Evolutionary conservation across 2,797 vertebrate genomes (phyloP).

Genomic region (Alfaro cultratus): DNA sequence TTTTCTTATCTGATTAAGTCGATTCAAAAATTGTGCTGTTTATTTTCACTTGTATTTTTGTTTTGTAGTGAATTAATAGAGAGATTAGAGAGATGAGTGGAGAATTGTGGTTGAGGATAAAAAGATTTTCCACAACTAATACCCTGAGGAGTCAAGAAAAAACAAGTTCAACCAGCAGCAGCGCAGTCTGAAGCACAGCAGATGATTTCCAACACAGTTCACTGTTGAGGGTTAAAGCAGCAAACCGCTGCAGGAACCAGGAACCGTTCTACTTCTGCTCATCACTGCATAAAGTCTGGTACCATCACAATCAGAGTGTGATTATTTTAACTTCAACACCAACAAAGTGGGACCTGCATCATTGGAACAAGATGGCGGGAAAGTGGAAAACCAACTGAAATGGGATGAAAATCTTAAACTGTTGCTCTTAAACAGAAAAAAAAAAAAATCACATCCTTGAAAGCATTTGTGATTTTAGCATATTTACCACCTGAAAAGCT

Average conservation of each 20-base stretch:
- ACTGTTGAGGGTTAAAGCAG: not conserved
- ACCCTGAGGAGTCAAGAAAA: slow-evolving; percentile 36
- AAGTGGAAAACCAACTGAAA: not conserved
- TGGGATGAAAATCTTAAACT: not conserved
- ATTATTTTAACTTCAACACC: not conserved
- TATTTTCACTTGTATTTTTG: slow-evolving; percentile 35
- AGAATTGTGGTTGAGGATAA: slow-evolving; percentile 64
- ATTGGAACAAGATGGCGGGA: not conserved
- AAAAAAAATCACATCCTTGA: not conserved
- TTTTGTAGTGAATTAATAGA: slow-evolving; percentile 66
- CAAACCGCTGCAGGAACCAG: not conserved
- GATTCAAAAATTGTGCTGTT: not conserved
- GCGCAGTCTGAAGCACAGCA: not conserved
- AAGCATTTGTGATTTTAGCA: no score
- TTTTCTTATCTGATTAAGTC: not conserved
- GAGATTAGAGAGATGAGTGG: slow-evolving; percentile 66
- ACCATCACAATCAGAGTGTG: not conserved
- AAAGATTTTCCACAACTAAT: slow-evolving; percentile 65
- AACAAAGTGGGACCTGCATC: not conserved
- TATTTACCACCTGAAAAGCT: not conserved
- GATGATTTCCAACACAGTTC: not conserved
- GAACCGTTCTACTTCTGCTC: not conserved
- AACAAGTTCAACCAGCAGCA: slow-evolving; percentile 16
- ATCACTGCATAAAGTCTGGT: not conserved
- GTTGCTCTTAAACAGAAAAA: not conserved